Evolutionary conservation across 2,797 vertebrate genomes (phyloP), one percentile per base, ranked within the genome.

Genomic region (Falco novaeseelandiae): DNA sequence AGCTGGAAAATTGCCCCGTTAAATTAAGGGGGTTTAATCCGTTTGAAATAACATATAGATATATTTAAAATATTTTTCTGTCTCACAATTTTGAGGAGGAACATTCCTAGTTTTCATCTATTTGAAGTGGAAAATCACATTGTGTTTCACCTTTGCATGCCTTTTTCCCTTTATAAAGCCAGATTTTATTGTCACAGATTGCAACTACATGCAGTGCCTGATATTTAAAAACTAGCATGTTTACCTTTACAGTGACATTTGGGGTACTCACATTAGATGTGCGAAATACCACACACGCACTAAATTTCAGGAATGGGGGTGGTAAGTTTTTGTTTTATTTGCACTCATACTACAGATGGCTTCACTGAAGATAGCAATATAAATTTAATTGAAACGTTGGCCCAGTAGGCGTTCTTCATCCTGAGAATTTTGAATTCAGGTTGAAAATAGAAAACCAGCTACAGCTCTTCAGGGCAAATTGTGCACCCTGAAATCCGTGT

Each of bases 321-420:
- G 72, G 66, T 94, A 87, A 90, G 90, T 77, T 87, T 95, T 87
- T 8, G 12, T 96, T 95, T 95, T 93, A 93, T 96, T 94, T 89
- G 36, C 73, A 84, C n/a, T 93, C 25, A 29, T 76, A 36, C 58
- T 87, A 38, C 91, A 90, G 80, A 95, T 79, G 48, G 44, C 44
- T 87, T 82, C 85, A 49, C 42, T 59, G 90, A 78, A 89, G 80
- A 89, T 6, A 63, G 62, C 46, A 87, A 54, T 90, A 84, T 46
- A 77, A 93, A 51, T 85, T 52, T 90, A 89, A 67, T 91, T 70
- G 74, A 89, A 94, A 77, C 57, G 30, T 18, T 51, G 66, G 8
- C 77, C 67, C 34, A 4, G 59, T 67, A 87, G 78, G 63, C 4
- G 2, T 90, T 91, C 38, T 71, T 11, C 42, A 48, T 84, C 55